These are phyloP conservation scores for Tamias sibiricus DNA, from an alignment of 2,113 vertebrate genomes.

Conservation along the genomic window DNA sequence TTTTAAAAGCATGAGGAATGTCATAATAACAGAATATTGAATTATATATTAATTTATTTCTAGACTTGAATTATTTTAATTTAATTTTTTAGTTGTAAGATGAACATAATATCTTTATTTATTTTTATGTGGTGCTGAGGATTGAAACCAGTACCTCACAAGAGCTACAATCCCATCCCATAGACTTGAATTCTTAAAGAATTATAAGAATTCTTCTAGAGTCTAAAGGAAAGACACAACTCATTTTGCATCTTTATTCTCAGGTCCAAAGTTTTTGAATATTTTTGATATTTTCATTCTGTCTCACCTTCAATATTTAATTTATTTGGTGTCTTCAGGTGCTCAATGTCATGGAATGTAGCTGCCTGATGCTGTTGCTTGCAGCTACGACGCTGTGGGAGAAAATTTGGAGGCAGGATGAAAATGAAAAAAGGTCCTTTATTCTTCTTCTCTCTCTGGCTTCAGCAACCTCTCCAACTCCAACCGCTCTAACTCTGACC, in stretches of 20 bases:
- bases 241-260: not conserved
- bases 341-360: not conserved
- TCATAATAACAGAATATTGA: not conserved
- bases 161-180: too few species aligned
- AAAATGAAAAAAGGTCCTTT: too few species aligned
- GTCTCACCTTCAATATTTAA: not conserved
- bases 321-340: not conserved
- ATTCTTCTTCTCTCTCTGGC: too few species aligned
- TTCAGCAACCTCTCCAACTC: too few species aligned
- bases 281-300: slow-evolving; percentile 23
- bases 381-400: too few species aligned
- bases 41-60: not conserved
- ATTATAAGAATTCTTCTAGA: not conserved
- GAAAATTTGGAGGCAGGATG: too few species aligned
- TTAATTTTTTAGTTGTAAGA: too few species aligned
- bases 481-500: too few species aligned
- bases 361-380: too few species aligned
- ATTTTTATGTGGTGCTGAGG: too few species aligned
- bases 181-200: not conserved
- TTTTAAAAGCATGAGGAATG: not conserved
- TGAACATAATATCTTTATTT: too few species aligned
- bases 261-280: not conserved
- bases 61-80: not conserved
- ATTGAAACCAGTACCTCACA: too few species aligned
- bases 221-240: not conserved